Evolutionary conservation across 1,140 invertebrate species (phyloP).

Genomic region (Sminthurides bifidus): DNA sequence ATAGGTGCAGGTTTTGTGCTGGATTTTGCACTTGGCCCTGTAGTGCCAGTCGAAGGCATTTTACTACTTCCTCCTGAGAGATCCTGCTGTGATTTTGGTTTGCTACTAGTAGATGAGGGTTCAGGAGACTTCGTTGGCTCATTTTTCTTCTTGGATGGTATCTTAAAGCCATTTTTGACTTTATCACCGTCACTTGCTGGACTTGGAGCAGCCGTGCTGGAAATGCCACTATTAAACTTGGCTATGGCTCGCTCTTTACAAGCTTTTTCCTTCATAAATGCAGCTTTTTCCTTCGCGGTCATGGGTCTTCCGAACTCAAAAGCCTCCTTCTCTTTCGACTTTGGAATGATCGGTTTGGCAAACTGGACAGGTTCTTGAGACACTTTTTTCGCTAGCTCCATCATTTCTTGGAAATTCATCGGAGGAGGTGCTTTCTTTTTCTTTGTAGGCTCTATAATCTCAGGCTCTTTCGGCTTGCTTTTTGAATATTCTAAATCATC

Average conservation of each 20-base stretch:
- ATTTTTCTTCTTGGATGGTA: too few relatives aligned
- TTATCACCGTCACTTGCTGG: conserved; percentile 20
- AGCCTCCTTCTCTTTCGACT: conserved; percentile 47
- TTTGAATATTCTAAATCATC: background rate
- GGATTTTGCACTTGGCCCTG: too few relatives aligned
- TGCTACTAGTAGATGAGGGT: too few relatives aligned
- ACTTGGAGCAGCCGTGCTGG: too few relatives aligned
- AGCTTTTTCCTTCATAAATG: conserved; percentile 50
- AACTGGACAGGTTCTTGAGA: conserved; percentile 48
- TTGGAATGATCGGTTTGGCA: conserved; percentile 30
- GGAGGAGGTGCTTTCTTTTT: conserved; percentile 49
- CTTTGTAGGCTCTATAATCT: conserved; percentile 37
- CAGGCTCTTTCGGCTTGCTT: background rate
- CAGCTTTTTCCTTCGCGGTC: conserved; percentile 65
- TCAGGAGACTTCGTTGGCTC: too few relatives aligned
- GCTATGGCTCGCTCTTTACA: conserved; percentile 33
- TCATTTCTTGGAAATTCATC: conserved; percentile 41
- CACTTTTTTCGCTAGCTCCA: conserved; percentile 62
- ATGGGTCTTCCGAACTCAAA: conserved; percentile 44
- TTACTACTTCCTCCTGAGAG: too few relatives aligned
- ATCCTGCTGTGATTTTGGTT: too few relatives aligned
- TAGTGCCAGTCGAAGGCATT: too few relatives aligned
- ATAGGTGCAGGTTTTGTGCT: too few relatives aligned
- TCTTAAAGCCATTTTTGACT: conserved; percentile 8
- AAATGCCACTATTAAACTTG: too few relatives aligned